These are phyloP conservation scores for Cephalopterus ornatus DNA, from an alignment of 2,113 vertebrate genomes.

Conservation along the genomic window DNA sequence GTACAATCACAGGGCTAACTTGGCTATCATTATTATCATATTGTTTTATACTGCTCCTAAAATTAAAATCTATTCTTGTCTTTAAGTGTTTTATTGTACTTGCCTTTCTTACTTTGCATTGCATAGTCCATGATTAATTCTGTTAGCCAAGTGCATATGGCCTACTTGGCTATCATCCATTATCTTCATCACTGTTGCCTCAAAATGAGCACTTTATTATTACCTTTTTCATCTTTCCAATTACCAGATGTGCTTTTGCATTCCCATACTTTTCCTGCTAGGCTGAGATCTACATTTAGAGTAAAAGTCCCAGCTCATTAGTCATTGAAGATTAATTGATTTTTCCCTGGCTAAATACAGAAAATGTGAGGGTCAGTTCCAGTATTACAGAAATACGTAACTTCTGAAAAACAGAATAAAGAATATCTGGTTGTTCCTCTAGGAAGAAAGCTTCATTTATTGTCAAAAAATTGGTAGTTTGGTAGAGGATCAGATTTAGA, in stretches of 20 bases:
- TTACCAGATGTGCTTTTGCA: constrained; percentile 71
- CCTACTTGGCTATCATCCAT: constrained; percentile 71
- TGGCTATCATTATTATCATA: constrained; percentile 66
- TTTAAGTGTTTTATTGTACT: constrained; percentile 67
- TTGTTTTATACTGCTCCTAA: constrained; percentile 69
- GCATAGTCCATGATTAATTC: constrained; percentile 61
- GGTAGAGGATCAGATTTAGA: neutral
- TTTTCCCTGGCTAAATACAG: constrained; percentile 9
- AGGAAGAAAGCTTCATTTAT: neutral
- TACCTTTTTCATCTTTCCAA: constrained; percentile 70
- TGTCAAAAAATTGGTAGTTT: neutral
- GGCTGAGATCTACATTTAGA: constrained; percentile 40
- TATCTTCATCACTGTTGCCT: constrained; percentile 64
- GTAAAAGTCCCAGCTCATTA: neutral
- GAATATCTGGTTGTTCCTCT: neutral
- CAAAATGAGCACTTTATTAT: constrained; percentile 69
- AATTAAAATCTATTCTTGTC: constrained; percentile 73
- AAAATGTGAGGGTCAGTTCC: neutral
- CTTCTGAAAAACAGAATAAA: neutral
- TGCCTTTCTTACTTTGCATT: constrained; percentile 57
- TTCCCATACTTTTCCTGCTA: constrained; percentile 32
- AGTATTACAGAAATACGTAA: neutral
- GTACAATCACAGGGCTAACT: constrained; percentile 50
- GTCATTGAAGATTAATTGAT: constrained; percentile 23
- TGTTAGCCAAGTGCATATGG: constrained; percentile 72